phyloP scores from a whole-genome alignment of 2,888 invertebrate species.

The Ceriagrion tenellum region DNA sequence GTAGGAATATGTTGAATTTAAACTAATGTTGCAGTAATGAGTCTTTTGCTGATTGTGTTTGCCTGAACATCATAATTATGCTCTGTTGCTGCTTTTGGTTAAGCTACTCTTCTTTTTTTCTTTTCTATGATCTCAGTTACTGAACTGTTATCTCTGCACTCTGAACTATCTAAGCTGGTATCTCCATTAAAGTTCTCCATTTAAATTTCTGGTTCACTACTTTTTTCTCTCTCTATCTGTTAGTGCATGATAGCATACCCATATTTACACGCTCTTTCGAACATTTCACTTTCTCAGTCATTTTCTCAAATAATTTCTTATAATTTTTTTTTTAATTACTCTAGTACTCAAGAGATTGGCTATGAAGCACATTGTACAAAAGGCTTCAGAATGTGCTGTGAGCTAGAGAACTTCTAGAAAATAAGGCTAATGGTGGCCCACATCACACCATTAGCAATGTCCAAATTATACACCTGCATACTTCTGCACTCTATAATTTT shows the following conservation, averaged over 20 bases:
- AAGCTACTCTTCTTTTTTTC: neutral
- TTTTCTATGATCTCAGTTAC: neutral
- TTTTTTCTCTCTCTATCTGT: neutral
- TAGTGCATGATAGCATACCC: neutral
- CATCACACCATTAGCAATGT: too few species aligned
- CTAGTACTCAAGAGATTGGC: neutral
- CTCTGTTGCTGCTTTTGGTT: too few species aligned
- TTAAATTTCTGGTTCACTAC: neutral
- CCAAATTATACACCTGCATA: too few species aligned
- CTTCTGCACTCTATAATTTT: too few species aligned
- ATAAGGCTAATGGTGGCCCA: too few species aligned
- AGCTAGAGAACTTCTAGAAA: neutral
- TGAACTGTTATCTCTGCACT: neutral
- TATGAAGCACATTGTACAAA: neutral
- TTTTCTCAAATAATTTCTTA: neutral
- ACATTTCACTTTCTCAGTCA: neutral
- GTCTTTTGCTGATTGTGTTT: too few species aligned
- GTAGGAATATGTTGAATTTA: too few species aligned
- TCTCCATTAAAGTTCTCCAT: neutral
- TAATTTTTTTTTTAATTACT: too few species aligned
- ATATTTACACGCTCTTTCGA: neutral
- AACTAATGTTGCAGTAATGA: too few species aligned
- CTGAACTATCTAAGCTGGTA: neutral
- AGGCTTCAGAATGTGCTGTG: neutral
- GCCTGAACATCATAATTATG: too few species aligned